Base-by-base conservation (phyloP, 2,888 invertebrate species). In the Ennomos quercinarius region DNA sequence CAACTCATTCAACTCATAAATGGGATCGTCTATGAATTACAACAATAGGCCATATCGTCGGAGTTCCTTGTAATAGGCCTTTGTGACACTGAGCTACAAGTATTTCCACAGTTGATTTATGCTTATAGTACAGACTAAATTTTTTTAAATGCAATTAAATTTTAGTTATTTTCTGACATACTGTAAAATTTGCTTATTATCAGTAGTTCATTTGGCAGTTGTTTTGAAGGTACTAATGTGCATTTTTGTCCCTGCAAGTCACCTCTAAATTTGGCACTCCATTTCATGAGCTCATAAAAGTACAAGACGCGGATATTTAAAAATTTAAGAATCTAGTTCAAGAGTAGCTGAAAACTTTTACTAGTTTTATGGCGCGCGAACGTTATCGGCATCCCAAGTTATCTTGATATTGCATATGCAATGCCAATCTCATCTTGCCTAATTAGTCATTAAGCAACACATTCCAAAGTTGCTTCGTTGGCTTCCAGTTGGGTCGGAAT, bases 31-130 rank as follows among this genome's bases (percentile, higher is more conserved):
- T 84, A 83, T 86, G 80, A 80, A 81, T 73, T 82, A 74, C 74
- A 84, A 91, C 91, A 91, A 91, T 90, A 80, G 89, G 77, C 78
- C 72, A 77, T 91, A 63, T 56, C 52, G 53, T 51, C 63, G 55
- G 45, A 61, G 43, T 89, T 88, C 80, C 83, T 76, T 74, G 79
- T 87, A 88, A 89, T 81, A 83, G 75, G 84, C 87, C 88, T 86
- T 89, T 90, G 90, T 90, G 80, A 82, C 80, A 83, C 79, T 76
- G 80, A 79, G 75, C 74, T 79, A 73, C 63, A 46, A 50, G 46
- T 55, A 58, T 37, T 55, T 27, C 58, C 57, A 53, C 42, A 49
- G 27, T 27, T 27, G 43, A 53, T 46, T 50, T 49, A 9, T 42
- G 44, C 27, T 12, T 50, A 50, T 10, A 10, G n/a, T 41, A 37